phyloP scores from a whole-genome alignment of 1,140 invertebrate genomes.

The Aphidius ervi region DNA sequence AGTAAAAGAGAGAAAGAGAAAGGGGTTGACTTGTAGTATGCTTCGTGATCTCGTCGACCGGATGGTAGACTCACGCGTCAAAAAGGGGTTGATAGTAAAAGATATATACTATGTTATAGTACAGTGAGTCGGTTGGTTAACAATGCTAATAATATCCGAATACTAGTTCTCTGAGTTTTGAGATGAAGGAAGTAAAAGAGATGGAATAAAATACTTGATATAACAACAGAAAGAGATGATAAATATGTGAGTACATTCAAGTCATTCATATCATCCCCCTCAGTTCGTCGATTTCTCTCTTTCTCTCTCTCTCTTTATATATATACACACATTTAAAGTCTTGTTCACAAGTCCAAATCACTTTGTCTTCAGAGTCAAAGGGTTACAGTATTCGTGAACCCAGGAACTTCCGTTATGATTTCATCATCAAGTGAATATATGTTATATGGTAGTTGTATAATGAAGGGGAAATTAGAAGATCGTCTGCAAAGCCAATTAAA shows the following conservation, averaged over 20 bases:
- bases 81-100: slow-evolving; percentile 32
- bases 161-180: slow-evolving; percentile 16
- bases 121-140: slow-evolving; percentile 44
- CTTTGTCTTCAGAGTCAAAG: slow-evolving; percentile 43
- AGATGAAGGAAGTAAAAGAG: slow-evolving; percentile 3
- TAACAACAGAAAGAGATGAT: not conserved
- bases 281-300: not conserved
- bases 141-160: slow-evolving; percentile 50
- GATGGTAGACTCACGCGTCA: slow-evolving; percentile 34
- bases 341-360: slow-evolving; percentile 22
- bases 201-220: slow-evolving; percentile 1
- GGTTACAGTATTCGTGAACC: slow-evolving; percentile 23
- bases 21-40: slow-evolving; percentile 9
- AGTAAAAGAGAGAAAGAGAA: slow-evolving; percentile 18
- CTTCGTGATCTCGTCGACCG: slow-evolving; percentile 36
- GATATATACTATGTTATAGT: slow-evolving; percentile 30
- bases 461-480: slow-evolving; percentile 25
- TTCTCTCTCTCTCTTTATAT: not conserved
- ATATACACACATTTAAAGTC: not conserved
- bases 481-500: slow-evolving; percentile 40
- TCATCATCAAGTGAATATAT: slow-evolving; percentile 18
- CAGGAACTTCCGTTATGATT: slow-evolving; percentile 32
- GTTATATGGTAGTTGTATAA: not conserved
- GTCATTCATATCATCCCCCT: too few relatives aligned
- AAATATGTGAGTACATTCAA: too few relatives aligned